Evolutionary conservation across 2,113 vertebrate genomes (phyloP).

Genomic region (Brevimyrus niger): DNA sequence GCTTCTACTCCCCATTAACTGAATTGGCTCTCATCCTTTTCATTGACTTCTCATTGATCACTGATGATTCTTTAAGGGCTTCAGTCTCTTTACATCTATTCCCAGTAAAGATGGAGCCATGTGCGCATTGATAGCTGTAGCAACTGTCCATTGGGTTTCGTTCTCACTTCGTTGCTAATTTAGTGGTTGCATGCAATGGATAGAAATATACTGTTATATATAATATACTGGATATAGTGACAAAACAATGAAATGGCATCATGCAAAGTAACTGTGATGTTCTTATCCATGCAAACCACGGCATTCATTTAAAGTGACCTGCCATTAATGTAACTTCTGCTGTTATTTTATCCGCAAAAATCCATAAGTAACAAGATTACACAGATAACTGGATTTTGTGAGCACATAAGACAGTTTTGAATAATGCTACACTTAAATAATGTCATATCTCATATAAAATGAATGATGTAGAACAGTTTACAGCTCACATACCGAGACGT

Average conservation of each 20-base stretch:
- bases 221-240: not conserved
- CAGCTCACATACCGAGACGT: not conserved
- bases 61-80: not conserved
- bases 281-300: too few species aligned
- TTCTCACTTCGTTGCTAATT: not conserved
- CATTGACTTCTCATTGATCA: not conserved
- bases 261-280: not conserved
- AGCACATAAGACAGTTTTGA: not conserved
- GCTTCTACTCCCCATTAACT: not conserved
- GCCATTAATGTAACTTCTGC: not conserved
- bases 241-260: not conserved
- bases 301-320: not conserved
- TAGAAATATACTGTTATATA: not conserved
- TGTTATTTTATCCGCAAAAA: not conserved
- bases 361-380: not conserved
- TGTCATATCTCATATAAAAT: not conserved
- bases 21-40: not conserved
- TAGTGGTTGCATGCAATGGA: not conserved
- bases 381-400: not conserved
- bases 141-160: not conserved
- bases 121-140: not conserved
- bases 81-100: not conserved
- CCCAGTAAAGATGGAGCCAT: not conserved
- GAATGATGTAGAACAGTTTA: not conserved
- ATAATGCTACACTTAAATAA: not conserved